A percentile compares a stretch with the other conserved stretches of the same genome.
Evolutionary conservation across 2,113 vertebrate genomes (phyloP).

Genomic region (Genyomyrus donnyi): DNA sequence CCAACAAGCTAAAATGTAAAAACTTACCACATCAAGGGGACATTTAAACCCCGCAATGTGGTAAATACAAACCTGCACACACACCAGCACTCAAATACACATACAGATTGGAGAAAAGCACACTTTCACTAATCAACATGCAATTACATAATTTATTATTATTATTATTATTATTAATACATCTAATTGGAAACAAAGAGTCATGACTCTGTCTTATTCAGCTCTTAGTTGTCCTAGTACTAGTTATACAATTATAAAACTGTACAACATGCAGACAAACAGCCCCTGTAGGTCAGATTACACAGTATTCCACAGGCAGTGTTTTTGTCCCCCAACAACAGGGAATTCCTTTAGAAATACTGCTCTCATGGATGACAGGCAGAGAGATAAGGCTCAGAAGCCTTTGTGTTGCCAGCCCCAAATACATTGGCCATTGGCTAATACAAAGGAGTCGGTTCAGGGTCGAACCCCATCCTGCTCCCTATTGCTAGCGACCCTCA

Average conservation of each 20-base stretch:
- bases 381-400: neutral
- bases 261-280: neutral
- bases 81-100: neutral
- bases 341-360: neutral
- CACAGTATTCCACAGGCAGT: neutral
- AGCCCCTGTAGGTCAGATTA: neutral
- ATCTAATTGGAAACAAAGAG: neutral
- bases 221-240: neutral
- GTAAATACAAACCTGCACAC: neutral
- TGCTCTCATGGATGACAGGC: neutral
- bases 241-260: neutral
- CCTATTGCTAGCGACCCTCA: neutral
- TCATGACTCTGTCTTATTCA: neutral
- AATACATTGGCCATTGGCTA: neutral
- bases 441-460: neutral
- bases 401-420: neutral
- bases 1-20: neutral
- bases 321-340: neutral
- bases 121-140: neutral
- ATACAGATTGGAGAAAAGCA: neutral
- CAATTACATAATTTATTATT: neutral
- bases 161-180: too few relatives aligned
- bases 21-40: neutral
- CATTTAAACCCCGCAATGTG: neutral
- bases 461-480: neutral